Evolutionary conservation across 2,888 invertebrate species (phyloP), one percentile per base, ranked within the genome.

Genomic region (Emmelina monodactyla): DNA sequence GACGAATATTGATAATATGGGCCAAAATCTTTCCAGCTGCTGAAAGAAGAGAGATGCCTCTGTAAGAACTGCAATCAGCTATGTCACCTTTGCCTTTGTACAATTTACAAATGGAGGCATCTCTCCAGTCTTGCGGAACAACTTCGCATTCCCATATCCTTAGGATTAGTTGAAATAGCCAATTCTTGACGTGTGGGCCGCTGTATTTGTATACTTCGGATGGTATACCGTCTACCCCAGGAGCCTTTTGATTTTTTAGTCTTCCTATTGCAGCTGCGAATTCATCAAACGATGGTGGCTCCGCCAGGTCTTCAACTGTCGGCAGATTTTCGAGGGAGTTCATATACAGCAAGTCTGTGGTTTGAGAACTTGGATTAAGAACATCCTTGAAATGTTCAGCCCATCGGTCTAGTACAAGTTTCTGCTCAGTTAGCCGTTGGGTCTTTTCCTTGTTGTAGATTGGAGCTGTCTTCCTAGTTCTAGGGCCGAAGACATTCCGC

Each of bases 371-470:
- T 5, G 37, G 33, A 15, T 37, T 37, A 10, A 37, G 16, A 15
- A 37, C 37, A 16, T 37, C 37, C n/a, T 22, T 32, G 16, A 37
- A 37, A 29, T 37, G 37, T 33, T 37, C 37, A 2, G 30, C 33
- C 30, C 33, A 22, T 3, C 11, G 19, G 5, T 6, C 5, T 5
- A 19, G 19, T 9, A 19, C 19, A 5, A 6, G 5, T 9, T 5
- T 19, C 5, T 5, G 19, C 5, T 19, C 19, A 6, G 19, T 19
- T 9, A 19, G 9, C 9, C 19, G 19, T 9, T 5, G 5, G 9
- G 19, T 19, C 9, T 19, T 16, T 13, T 34, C 19, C 2, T 12
- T 16, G 9, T 3, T 12, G 32, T 22, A 35, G 3, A 38, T 32
- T 22, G 38, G 34, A 9, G 38, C 35, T 12, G 14, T 22, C 22